These are phyloP conservation scores for Pandemis heparana DNA, from an alignment of 2,888 invertebrate species.

Conservation along the genomic window DNA sequence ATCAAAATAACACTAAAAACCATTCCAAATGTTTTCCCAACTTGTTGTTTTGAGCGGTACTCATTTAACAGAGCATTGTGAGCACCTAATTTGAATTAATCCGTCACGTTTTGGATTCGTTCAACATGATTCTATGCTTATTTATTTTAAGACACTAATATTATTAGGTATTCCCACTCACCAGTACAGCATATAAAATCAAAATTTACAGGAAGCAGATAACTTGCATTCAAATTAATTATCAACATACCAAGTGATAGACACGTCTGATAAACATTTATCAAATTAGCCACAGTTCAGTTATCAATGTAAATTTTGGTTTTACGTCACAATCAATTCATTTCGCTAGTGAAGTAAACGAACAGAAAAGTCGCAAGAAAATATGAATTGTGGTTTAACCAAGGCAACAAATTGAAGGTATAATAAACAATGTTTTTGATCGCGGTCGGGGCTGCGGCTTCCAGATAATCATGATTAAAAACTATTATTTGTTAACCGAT, in stretches of 20 bases:
- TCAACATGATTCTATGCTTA: too few relatives aligned
- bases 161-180: background rate
- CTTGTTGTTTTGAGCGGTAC: too few relatives aligned
- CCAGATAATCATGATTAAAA: slow-evolving; percentile 33
- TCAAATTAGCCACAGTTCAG: slow-evolving; percentile 11
- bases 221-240: slow-evolving; percentile 16
- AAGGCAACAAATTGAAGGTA: slow-evolving; percentile 6
- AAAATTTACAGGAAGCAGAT: slow-evolving; percentile 10
- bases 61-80: too few relatives aligned
- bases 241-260: slow-evolving; percentile 19
- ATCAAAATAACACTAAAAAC: background rate
- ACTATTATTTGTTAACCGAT: slow-evolving; percentile 25
- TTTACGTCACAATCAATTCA: background rate
- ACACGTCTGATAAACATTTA: slow-evolving; percentile 19
- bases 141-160: too few relatives aligned
- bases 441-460: slow-evolving; percentile 24
- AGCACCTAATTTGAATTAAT: too few relatives aligned
- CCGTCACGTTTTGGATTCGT: too few relatives aligned
- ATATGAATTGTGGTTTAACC: slow-evolving; percentile 23
- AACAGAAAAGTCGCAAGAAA: background rate
- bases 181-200: background rate
- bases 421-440: slow-evolving; percentile 17
- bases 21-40: too few relatives aligned
- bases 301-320: slow-evolving; percentile 23
- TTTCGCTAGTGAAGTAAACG: background rate